Evolutionary conservation across 2,888 invertebrate genomes (phyloP).

Genomic region (Cabera pusaria): DNA sequence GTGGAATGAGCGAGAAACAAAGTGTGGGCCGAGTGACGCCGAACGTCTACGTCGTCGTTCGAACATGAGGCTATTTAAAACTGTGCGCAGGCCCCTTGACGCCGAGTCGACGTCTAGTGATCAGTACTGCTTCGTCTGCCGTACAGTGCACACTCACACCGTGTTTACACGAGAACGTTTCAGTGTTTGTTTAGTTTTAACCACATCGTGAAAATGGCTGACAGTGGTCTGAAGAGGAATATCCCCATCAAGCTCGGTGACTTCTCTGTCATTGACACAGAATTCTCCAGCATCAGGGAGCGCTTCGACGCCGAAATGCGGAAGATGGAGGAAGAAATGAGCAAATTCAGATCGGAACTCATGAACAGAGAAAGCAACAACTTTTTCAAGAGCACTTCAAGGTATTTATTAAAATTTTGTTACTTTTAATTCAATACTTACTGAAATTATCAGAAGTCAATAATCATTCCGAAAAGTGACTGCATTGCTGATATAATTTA

Average conservation of each 20-base stretch:
- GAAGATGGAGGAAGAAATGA: conserved; percentile 99
- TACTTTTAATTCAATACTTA: background rate
- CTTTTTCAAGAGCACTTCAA: conserved; percentile 94
- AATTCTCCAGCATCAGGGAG: conserved; percentile 97
- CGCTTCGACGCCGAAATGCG: conserved; percentile 98
- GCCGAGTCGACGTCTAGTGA: conserved; percentile 81
- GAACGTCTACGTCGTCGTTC: conserved; percentile 63
- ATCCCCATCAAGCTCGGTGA: conserved; percentile 97
- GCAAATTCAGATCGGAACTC: conserved; percentile 95
- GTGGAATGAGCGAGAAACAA: conserved; percentile 81
- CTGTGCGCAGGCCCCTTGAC: conserved; percentile 81
- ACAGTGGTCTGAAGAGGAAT: conserved; percentile 92
- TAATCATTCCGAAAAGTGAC: too few relatives aligned
- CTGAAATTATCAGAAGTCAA: too few relatives aligned
- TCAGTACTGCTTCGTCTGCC: conserved; percentile 79
- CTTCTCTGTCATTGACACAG: conserved; percentile 97
- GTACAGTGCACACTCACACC: conserved; percentile 65
- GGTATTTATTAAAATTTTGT: conserved; percentile 82
- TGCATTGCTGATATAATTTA: conserved; percentile 6
- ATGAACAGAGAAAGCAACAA: conserved; percentile 96
- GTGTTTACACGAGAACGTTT: conserved; percentile 75
- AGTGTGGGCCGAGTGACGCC: conserved; percentile 78
- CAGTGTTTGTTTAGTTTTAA: conserved; percentile 81
- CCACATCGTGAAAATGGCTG: conserved; percentile 86
- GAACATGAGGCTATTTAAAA: conserved; percentile 82